Conservation (phyloP, 1,140 invertebrate genomes). For the Bilobella aurantiaca region DNA sequence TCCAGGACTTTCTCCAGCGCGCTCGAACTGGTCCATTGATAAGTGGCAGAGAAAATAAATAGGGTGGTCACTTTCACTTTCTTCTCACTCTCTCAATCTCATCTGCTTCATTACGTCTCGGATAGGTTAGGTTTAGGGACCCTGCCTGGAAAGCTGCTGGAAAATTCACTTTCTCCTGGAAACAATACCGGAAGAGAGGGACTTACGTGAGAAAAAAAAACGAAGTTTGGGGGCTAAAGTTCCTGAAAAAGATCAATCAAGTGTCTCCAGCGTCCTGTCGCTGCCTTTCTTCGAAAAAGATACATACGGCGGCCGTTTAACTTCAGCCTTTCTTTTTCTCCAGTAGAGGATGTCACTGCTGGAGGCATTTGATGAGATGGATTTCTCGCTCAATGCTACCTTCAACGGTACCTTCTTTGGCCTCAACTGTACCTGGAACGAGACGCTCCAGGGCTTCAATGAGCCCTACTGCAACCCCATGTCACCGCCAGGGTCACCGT, state of each 20-base stretch:
- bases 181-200: no score
- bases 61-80: neutral
- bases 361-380: neutral
- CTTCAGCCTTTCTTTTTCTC: neutral
- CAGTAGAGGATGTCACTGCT: neutral
- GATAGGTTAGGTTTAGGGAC: no score
- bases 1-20: neutral
- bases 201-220: no score
- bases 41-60: neutral
- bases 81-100: neutral
- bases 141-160: no score
- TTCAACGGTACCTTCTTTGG: neutral
- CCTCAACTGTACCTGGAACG: constrained; percentile 9
- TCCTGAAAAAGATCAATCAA: no score
- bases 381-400: neutral
- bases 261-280: no score
- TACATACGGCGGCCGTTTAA: no score
- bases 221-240: no score
- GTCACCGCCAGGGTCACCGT: neutral
- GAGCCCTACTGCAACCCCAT: neutral
- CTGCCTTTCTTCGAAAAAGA: no score
- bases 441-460: neutral
- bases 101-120: neutral
- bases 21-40: neutral
- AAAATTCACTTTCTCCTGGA: no score